These are phyloP conservation scores for Sardina pilchardus DNA, from an alignment of 2,113 vertebrate species.

Conservation along the genomic window DNA sequence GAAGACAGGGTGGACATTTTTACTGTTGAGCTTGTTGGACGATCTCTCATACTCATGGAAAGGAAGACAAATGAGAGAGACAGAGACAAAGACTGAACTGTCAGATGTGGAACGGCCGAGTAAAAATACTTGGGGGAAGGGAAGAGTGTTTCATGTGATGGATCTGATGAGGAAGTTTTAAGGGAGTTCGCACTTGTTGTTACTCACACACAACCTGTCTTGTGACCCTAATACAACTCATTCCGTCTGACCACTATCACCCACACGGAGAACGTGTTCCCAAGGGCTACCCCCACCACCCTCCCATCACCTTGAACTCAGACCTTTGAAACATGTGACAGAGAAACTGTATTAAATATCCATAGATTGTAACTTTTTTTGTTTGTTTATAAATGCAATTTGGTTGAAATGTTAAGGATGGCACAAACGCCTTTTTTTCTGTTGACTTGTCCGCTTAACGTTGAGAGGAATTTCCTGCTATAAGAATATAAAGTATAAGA, in stretches of 20 bases:
- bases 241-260: background rate
- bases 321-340: background rate
- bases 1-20: background rate
- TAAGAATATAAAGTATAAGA: background rate
- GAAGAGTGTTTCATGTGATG: background rate
- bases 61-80: background rate
- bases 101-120: background rate
- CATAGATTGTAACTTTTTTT: conserved; percentile 7
- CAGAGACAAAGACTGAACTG: background rate
- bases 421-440: conserved; percentile 7
- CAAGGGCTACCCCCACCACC: background rate
- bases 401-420: background rate
- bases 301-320: background rate
- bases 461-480: background rate
- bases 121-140: background rate
- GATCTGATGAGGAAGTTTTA: background rate
- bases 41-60: background rate
- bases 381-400: conserved; percentile 12
- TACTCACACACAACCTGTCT: background rate
- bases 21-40: background rate
- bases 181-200: background rate
- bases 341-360: conserved; percentile 1
- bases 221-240: background rate
- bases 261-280: background rate
- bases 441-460: background rate